Base-by-base conservation (phyloP, 2,888 invertebrate genomes). In the Automeris io region DNA sequence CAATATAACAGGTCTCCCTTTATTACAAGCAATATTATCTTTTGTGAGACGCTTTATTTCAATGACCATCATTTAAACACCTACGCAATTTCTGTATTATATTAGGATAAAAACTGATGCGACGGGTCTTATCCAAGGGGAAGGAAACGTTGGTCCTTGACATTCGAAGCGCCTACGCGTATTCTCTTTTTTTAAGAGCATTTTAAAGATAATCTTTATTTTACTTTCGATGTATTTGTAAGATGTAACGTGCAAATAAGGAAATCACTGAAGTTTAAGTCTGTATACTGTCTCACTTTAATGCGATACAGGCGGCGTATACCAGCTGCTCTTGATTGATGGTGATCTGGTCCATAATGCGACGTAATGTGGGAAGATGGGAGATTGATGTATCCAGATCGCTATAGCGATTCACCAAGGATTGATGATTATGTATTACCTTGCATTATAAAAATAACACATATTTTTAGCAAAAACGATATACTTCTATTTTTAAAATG, bases 241-340 rank as follows among this genome's bases (percentile, higher is more conserved):
- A 13, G n/a, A 9, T 22, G 29, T 31, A 21, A 16, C 37, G 18
- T 9, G 23, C 9, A 12, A 32, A 18, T 22, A 31, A 22, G 8
- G 6, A 9, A 24, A 35, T 18, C 12, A 18, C 13, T 4, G 9
- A 32, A 35, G 24, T 40, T 35, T 40, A 23, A 23, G 31, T 8
- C 33, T 33, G n/a, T n/a, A 11, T 26, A 33, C 16, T 33, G 16
- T 12, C 24, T 36, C 36, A 40, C 32, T 26, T 32, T 36, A 35
- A 40, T 33, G 16, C 22, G 26, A 24, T 32, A 12, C 36, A 25
- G 21, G 16, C 35, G 31, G 40, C 46, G 43, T 53, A 52, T 47
- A 68, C 51, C 76, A 73, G 71, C 72, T 76, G 75, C 56, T 55
- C 45, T 53, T 76, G 77, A 78, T 76, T 69, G 76, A 77, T 77